Evolutionary conservation across 1,140 invertebrate genomes (phyloP).

Genomic region (Ladona fulva): DNA sequence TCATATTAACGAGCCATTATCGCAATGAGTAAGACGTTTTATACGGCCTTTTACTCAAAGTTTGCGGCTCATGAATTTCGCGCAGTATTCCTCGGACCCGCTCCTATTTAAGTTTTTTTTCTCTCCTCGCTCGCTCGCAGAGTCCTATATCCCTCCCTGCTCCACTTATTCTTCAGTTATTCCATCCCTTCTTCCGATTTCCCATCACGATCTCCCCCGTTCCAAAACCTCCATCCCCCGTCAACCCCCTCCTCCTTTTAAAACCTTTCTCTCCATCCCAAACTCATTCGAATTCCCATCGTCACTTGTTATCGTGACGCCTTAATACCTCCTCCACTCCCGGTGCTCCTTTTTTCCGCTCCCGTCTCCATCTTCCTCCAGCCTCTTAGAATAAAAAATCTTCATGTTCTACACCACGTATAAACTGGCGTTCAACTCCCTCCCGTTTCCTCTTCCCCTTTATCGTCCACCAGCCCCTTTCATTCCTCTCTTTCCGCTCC

Average conservation of each 20-base stretch:
- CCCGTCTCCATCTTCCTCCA: neutral
- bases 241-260: neutral
- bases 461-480: no score
- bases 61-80: no score
- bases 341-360: neutral
- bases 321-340: neutral
- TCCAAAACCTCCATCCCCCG: neutral
- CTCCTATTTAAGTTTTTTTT: no score
- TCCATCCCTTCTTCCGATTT: neutral
- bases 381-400: no score
- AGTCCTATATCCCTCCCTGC: neutral
- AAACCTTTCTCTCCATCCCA: neutral
- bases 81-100: no score
- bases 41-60: no score
- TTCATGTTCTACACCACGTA: no score
- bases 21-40: no score
- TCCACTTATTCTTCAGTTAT: neutral
- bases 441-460: no score
- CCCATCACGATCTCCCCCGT: neutral
- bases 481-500: no score
- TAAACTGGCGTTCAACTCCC: no score
- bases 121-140: neutral
- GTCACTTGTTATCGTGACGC: neutral
- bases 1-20: no score
- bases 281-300: conserved; percentile 1